Evolutionary conservation across 1,140 invertebrate species (phyloP).

Genomic region (Papilio dardanus): DNA sequence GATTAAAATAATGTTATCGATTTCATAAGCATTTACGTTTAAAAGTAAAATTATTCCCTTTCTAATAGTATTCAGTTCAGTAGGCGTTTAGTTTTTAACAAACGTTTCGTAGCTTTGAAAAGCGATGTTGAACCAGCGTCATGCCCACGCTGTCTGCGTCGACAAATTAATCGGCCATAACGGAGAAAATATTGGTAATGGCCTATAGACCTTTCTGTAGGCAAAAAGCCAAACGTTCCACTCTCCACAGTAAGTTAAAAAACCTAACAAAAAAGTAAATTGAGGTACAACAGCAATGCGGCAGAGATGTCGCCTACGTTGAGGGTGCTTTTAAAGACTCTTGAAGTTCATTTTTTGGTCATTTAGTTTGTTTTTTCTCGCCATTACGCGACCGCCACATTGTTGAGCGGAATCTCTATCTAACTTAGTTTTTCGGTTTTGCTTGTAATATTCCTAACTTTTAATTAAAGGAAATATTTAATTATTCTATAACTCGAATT

Average conservation of each 20-base stretch:
- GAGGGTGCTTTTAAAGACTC: constrained; percentile 37
- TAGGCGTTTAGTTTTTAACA: not conserved
- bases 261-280: constrained; percentile 34
- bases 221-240: constrained; percentile 47
- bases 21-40: too few species aligned
- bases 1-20: too few species aligned
- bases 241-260: constrained; percentile 38
- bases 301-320: constrained; percentile 36
- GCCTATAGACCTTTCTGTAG: constrained; percentile 46
- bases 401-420: constrained; percentile 18
- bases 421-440: not conserved
- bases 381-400: constrained; percentile 29
- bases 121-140: constrained; percentile 42
- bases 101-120: constrained; percentile 41
- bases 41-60: not conserved
- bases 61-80: not conserved
- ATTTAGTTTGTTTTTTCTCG: constrained; percentile 36
- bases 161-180: constrained; percentile 66
- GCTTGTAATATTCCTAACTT: not conserved
- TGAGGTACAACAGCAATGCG: constrained; percentile 37
- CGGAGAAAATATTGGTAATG: constrained; percentile 55
- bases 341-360: constrained; percentile 38
- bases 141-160: constrained; percentile 45
- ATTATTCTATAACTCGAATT: not conserved
- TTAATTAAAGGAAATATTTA: constrained; percentile 9